Evolutionary conservation across 2,113 vertebrate genomes (phyloP).

Genomic region (Bubo bubo): DNA sequence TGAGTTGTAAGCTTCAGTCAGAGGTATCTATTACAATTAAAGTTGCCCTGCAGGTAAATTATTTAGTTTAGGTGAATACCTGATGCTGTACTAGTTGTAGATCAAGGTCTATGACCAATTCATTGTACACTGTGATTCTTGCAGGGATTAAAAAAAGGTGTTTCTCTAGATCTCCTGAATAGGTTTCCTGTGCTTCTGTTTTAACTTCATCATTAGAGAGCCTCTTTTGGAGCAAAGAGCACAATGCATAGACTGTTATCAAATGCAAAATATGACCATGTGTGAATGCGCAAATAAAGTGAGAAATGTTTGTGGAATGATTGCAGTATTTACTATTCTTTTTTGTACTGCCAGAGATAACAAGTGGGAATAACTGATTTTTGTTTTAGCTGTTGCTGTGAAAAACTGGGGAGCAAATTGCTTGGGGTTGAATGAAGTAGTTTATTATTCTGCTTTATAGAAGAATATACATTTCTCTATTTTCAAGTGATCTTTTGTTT

Average conservation of each 20-base stretch:
- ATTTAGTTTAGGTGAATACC: background rate
- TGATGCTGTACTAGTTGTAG: background rate
- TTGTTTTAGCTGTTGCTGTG: background rate
- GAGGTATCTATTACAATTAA: background rate
- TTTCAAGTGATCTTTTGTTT: constrained; percentile 52
- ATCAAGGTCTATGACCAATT: background rate
- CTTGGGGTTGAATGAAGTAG: background rate
- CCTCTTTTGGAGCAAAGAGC: background rate
- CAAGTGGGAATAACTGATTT: constrained; percentile 38
- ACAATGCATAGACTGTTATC: constrained; percentile 49
- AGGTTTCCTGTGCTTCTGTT: constrained; percentile 25
- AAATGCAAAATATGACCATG: constrained; percentile 18
- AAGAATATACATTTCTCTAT: background rate
- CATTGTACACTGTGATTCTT: background rate
- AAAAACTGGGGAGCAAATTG: constrained; percentile 9
- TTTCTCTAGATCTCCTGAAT: background rate
- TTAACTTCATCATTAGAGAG: background rate
- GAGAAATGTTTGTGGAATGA: constrained; percentile 38
- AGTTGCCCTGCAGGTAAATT: background rate
- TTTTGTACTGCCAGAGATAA: constrained; percentile 52
- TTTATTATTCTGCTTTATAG: constrained; percentile 17
- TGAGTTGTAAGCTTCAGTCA: background rate
- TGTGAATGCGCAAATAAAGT: constrained; percentile 45
- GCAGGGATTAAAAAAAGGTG: background rate
- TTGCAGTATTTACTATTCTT: constrained; percentile 14